Conservation (phyloP, 2,888 invertebrate genomes). For the Cosmorhoe ocellata region DNA sequence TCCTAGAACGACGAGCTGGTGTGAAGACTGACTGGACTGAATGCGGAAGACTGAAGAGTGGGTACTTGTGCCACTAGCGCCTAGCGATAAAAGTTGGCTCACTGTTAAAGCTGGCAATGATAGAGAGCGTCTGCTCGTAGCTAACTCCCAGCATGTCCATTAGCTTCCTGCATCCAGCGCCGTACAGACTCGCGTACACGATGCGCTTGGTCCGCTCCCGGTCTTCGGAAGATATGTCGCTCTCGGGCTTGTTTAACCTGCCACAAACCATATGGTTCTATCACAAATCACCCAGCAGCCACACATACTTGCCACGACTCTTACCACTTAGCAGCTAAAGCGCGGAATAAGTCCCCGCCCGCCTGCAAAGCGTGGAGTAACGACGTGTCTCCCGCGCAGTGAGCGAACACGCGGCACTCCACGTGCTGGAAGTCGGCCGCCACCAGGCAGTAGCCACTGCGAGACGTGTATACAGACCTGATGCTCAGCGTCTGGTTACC, state of each 20-base stretch:
- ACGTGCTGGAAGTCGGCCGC: conserved; percentile 78
- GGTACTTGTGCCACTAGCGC: background rate
- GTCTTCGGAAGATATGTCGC: conserved; percentile 49
- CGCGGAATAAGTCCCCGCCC: conserved; percentile 61
- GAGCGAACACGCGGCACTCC: conserved; percentile 77
- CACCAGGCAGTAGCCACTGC: conserved; percentile 52
- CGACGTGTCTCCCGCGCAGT: conserved; percentile 56
- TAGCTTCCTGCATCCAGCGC: conserved; percentile 69
- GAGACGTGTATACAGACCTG: conserved; percentile 61
- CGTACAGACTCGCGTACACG: conserved; percentile 78
- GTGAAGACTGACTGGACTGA: too few relatives aligned
- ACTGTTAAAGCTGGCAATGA: conserved; percentile 67
- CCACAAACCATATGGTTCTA: too few relatives aligned
- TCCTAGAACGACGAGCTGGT: conserved; percentile 41
- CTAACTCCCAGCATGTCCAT: conserved; percentile 61
- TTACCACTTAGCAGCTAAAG: conserved; percentile 67
- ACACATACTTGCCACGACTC: too few relatives aligned
- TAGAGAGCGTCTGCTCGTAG: conserved; percentile 55
- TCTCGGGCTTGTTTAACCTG: conserved; percentile 58
- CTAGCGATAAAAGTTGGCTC: background rate
- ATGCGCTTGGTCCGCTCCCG: conserved; percentile 77
- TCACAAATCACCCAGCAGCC: too few relatives aligned
- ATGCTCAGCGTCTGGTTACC: conserved; percentile 41
- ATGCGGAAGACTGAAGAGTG: too few relatives aligned
- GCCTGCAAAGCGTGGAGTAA: conserved; percentile 50